Percentiles rank a stretch among this genome's conserved stretches.
Evolutionary conservation across 2,113 vertebrate genomes (phyloP).

Genomic region (Perognathus longimembris): DNA sequence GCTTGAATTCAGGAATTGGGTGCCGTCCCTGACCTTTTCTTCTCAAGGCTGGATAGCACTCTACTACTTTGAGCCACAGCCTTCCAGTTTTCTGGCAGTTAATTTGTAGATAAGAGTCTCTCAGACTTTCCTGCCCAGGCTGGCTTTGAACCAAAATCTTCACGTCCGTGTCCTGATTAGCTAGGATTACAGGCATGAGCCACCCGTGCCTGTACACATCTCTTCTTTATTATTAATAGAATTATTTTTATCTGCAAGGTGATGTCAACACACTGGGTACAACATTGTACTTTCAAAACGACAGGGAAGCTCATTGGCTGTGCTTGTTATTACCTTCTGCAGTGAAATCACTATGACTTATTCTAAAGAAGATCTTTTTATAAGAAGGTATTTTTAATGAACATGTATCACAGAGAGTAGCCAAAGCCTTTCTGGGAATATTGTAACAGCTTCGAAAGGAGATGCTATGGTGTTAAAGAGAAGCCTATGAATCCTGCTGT

Average conservation of each 20-base stretch:
- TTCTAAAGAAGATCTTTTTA: not conserved
- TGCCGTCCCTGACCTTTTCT: too few relatives aligned
- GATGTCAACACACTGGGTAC: not conserved
- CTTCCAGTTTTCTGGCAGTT: too few relatives aligned
- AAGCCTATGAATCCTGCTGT: not conserved
- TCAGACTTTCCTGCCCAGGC: too few relatives aligned
- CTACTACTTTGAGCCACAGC: too few relatives aligned
- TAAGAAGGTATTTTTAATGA: constrained; percentile 3
- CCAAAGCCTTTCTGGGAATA: not conserved
- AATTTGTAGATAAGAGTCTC: too few relatives aligned
- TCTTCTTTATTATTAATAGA: constrained; percentile 2
- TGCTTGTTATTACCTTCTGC: not conserved
- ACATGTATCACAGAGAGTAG: constrained; percentile 20
- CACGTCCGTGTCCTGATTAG: too few relatives aligned
- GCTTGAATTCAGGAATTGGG: too few relatives aligned
- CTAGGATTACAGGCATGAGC: too few relatives aligned
- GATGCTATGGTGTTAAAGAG: not conserved
- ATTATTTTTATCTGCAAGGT: not conserved
- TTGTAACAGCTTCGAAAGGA: not conserved
- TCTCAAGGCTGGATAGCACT: too few relatives aligned
- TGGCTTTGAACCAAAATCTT: too few relatives aligned
- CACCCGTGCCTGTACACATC: not conserved
- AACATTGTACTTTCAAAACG: not conserved
- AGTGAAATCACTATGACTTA: not conserved
- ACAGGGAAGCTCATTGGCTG: not conserved